These are phyloP conservation scores for Idaea biselata DNA, from an alignment of 2,888 invertebrate genomes.

Conservation along the genomic window DNA sequence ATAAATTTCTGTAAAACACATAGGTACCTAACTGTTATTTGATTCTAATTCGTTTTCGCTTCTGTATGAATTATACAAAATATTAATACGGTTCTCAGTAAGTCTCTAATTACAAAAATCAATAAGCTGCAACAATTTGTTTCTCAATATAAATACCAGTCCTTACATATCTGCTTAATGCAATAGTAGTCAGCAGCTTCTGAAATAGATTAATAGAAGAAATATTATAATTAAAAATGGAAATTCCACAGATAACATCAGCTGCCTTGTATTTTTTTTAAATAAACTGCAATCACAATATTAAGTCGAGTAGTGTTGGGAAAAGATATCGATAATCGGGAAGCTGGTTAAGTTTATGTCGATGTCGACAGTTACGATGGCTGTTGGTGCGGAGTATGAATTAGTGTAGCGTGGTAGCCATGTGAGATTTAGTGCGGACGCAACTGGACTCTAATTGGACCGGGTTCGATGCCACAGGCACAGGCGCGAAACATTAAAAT, in stretches of 20 bases:
- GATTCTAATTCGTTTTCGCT: neutral
- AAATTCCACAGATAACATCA: slow-evolving; percentile 8
- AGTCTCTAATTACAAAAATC: neutral
- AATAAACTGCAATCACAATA: slow-evolving; percentile 11
- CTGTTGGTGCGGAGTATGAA: slow-evolving; percentile 70
- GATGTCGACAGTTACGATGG: slow-evolving; percentile 62
- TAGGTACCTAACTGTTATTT: no score
- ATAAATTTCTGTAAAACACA: no score
- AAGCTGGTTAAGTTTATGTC: slow-evolving; percentile 64
- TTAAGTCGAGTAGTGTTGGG: slow-evolving; percentile 42
- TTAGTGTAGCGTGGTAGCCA: slow-evolving; percentile 78
- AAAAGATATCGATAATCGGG: slow-evolving; percentile 59
- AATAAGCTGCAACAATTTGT: neutral
- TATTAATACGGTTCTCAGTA: neutral
- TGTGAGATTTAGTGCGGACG: slow-evolving; percentile 73
- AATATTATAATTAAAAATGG: neutral
- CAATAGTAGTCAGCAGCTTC: neutral
- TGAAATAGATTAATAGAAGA: neutral
- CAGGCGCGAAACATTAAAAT: slow-evolving; percentile 70
- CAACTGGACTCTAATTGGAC: slow-evolving; percentile 72
- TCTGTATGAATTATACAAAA: neutral
- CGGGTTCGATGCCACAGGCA: slow-evolving; percentile 71
- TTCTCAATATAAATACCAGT: neutral
- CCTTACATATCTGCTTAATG: neutral
- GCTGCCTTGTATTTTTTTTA: slow-evolving; percentile 12